Conservation (phyloP, 2,113 vertebrate species). For the Nannospalax galili region DNA sequence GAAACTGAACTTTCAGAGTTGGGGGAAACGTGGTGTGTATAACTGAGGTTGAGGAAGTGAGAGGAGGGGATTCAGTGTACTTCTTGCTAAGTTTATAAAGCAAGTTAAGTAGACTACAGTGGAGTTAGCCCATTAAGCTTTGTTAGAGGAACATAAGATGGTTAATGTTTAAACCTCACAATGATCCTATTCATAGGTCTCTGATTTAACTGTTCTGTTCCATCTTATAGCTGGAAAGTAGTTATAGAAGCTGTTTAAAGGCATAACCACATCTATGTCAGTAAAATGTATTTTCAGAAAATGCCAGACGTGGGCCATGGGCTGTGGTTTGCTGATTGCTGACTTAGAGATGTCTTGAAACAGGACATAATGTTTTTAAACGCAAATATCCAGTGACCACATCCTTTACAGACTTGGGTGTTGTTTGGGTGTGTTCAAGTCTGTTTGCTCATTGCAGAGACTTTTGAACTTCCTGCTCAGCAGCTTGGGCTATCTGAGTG, state of each 20-base stretch:
- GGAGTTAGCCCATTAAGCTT: background rate
- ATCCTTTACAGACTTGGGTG: too few relatives aligned
- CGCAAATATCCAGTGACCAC: rapidly evolving
- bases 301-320: rapidly evolving
- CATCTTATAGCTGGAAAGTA: background rate
- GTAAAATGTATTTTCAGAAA: background rate
- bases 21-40: background rate
- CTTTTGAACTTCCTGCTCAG: background rate
- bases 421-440: background rate
- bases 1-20: background rate
- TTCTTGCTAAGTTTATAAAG: background rate
- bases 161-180: background rate
- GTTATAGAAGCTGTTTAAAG: background rate
- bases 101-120: background rate
- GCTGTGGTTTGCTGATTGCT: background rate
- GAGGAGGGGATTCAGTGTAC: background rate
- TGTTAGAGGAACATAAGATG: background rate
- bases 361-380: background rate
- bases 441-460: background rate
- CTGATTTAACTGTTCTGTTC: background rate
- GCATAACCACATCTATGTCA: background rate
- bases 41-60: background rate
- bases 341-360: background rate
- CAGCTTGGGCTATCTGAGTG: background rate
- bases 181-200: background rate